Conservation (phyloP, 2,113 vertebrate genomes). For the Hylia prasina region DNA sequence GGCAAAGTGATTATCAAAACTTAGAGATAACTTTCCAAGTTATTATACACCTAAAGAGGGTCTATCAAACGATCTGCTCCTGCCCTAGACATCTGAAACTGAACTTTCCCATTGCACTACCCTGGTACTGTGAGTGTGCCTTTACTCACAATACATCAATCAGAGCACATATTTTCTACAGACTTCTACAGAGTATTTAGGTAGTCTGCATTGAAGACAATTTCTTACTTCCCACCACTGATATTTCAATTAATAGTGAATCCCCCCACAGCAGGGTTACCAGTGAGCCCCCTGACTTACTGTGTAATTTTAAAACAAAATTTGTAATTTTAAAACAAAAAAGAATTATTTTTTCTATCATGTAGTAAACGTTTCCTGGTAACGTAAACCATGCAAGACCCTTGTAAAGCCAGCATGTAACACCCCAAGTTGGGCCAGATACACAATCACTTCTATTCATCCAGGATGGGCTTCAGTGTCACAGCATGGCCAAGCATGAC, state of each 20-base stretch:
- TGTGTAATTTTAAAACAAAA: background rate
- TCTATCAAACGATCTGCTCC: slow-evolving; percentile 15
- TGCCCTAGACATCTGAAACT: slow-evolving; percentile 31
- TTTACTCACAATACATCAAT: slow-evolving; percentile 3
- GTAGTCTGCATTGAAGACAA: background rate
- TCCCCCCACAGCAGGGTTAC: background rate
- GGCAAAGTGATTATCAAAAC: slow-evolving; percentile 46
- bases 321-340: background rate
- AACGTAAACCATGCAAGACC: background rate
- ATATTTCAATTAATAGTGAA: slow-evolving; percentile 3
- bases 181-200: background rate
- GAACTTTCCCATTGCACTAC: background rate
- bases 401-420: background rate
- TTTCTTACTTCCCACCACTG: background rate
- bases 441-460: background rate
- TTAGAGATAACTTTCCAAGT: slow-evolving; percentile 48
- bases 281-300: background rate
- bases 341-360: accelerated
- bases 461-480: background rate
- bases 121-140: background rate
- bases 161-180: background rate
- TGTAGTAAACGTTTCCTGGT: background rate
- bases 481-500: background rate
- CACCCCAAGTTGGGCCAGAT: background rate
- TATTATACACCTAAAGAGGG: background rate